phyloP scores from a whole-genome alignment of 2,888 invertebrate genomes.

The Agriopis marginaria region DNA sequence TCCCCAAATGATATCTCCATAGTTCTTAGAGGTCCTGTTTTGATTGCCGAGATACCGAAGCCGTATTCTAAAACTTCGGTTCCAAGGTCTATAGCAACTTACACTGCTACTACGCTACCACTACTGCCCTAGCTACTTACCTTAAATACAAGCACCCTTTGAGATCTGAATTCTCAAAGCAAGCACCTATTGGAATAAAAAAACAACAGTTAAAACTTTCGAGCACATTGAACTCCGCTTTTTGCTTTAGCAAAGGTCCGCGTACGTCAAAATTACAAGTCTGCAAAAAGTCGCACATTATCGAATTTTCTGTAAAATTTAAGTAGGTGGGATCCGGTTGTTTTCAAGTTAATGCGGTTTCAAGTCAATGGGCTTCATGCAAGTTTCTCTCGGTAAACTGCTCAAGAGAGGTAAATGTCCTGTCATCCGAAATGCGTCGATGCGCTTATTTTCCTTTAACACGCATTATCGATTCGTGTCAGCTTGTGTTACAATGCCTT shows the following conservation, averaged over 20 bases:
- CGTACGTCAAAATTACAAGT: background rate
- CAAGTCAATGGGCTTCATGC: slow-evolving; percentile 19
- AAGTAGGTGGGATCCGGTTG: slow-evolving; percentile 20
- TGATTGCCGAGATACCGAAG: too few relatives aligned
- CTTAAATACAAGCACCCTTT: too few relatives aligned
- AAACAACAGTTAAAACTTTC: background rate
- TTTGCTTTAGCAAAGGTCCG: background rate
- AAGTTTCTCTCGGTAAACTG: slow-evolving; percentile 24
- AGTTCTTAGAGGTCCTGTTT: too few relatives aligned
- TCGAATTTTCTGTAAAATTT: background rate
- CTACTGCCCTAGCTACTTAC: too few relatives aligned
- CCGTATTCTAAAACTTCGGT: too few relatives aligned
- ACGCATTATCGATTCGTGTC: slow-evolving; percentile 17
- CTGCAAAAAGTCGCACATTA: background rate
- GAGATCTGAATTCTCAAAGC: too few relatives aligned
- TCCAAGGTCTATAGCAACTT: too few relatives aligned
- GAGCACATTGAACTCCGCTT: background rate
- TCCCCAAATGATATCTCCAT: too few relatives aligned
- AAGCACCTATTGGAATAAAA: too few relatives aligned
- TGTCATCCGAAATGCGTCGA: slow-evolving; percentile 24
- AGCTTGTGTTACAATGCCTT: background rate
- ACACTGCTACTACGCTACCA: too few relatives aligned
- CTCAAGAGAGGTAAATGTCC: slow-evolving; percentile 22
- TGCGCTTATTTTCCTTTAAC: slow-evolving; percentile 26
- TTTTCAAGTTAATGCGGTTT: slow-evolving; percentile 20